Conservation (phyloP, 2,888 invertebrate species). For the Diaprepes abbreviatus region DNA sequence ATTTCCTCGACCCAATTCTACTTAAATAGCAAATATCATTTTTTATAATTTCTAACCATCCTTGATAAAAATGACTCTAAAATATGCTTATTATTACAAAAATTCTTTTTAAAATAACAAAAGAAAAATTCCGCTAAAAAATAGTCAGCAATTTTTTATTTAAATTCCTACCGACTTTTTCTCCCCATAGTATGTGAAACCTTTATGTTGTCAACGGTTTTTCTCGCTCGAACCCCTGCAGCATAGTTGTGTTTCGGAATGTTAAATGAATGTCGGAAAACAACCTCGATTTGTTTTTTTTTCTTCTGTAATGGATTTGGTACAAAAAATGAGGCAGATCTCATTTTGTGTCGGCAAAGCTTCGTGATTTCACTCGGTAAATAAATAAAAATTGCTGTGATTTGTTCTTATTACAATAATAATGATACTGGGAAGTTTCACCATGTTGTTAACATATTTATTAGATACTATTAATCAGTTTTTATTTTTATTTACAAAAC, state of each 20-base stretch:
- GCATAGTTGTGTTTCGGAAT: slow-evolving; percentile 35
- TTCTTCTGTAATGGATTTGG: slow-evolving; percentile 6
- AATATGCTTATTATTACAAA: not conserved
- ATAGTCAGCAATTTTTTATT: slow-evolving; percentile 25
- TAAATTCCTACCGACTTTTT: slow-evolving; percentile 28
- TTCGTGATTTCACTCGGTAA: slow-evolving; percentile 6
- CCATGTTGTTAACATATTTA: too few relatives aligned
- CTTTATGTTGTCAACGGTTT: slow-evolving; percentile 39
- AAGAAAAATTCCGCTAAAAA: slow-evolving; percentile 22
- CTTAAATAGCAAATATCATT: too few relatives aligned
- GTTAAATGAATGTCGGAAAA: slow-evolving; percentile 35
- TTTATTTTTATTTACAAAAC: too few relatives aligned
- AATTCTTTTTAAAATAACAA: slow-evolving; percentile 10
- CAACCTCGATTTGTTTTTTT: slow-evolving; percentile 37
- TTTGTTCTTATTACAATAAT: not conserved
- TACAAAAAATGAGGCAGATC: slow-evolving; percentile 9
- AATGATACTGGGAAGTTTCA: too few relatives aligned
- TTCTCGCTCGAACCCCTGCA: slow-evolving; percentile 25
- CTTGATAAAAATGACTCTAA: not conserved
- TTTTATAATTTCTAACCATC: too few relatives aligned
- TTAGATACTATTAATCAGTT: too few relatives aligned
- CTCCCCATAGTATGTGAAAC: slow-evolving; percentile 31
- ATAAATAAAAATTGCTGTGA: slow-evolving; percentile 10
- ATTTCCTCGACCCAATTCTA: too few relatives aligned
- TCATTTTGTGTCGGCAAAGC: not conserved